Conservation (phyloP, 2,888 invertebrate species). For the Morpho helenor region DNA sequence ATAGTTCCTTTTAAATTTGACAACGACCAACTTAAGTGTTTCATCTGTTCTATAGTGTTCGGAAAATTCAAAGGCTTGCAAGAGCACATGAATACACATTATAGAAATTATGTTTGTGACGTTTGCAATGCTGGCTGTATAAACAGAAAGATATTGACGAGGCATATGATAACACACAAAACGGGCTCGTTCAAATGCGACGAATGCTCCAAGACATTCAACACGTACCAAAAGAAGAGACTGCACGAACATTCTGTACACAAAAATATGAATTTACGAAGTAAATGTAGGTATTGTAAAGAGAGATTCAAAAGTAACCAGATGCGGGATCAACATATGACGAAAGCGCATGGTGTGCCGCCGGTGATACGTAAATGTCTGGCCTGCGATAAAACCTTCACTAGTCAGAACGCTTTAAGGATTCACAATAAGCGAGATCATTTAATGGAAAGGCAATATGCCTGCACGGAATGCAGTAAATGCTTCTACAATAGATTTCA, state of each 20-base stretch:
- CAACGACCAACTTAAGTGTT: constrained; percentile 36
- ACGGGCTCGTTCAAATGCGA: constrained; percentile 31
- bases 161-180: constrained; percentile 29
- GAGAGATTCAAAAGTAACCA: constrained; percentile 10
- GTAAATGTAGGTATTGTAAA: constrained; percentile 8
- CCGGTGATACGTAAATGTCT: constrained; percentile 27
- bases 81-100: constrained; percentile 50
- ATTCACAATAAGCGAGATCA: constrained; percentile 31
- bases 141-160: constrained; percentile 27
- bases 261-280: constrained; percentile 7
- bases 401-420: constrained; percentile 22
- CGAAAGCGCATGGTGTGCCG: constrained; percentile 29
- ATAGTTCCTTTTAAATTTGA: constrained; percentile 44
- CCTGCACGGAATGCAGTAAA: constrained; percentile 36
- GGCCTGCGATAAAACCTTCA: constrained; percentile 33
- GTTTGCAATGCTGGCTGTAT: constrained; percentile 37
- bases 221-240: constrained; percentile 26
- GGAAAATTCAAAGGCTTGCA: constrained; percentile 34
- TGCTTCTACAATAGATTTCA: constrained; percentile 37
- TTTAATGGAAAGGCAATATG: constrained; percentile 27
- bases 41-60: constrained; percentile 36
- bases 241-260: constrained; percentile 26
- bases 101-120: constrained; percentile 46
- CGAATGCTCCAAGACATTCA: constrained; percentile 29
- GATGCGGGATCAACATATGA: constrained; percentile 31